Evolutionary conservation across 2,888 invertebrate species (phyloP), one percentile per base, ranked within the genome.

Genomic region (Geophilus truncorum): DNA sequence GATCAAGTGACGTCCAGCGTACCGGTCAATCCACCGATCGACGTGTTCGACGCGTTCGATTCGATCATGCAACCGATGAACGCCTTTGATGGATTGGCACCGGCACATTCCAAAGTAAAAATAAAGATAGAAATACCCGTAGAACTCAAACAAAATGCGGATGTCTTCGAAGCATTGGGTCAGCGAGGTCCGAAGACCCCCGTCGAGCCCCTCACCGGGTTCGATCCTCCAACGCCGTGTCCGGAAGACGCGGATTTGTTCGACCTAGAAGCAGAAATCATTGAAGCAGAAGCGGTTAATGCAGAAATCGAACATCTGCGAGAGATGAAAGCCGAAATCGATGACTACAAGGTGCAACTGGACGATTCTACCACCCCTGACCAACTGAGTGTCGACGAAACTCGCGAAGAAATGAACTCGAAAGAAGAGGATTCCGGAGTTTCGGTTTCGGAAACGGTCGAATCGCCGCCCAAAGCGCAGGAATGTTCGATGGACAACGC

Each of bases 401-500:
- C 30, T 9, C 77, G 28, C 4, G 78, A 78, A 15, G 78, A 36
- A 0, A 5, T 34, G n/a, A 45, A 23, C 23, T 62, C 57, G 2
- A 62, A 62, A 62, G 57, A 62, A 23, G 57, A 62, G 10, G 57
- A 62, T 10, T 62, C 57, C 0, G 57, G 57, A n/a, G 57, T 62
- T 18, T 62, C 30, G 10, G 32, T 62, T 9, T 10, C 62, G 0
- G 80, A 81, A 32, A 81, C 78, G 5, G 79, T 80, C 76, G 80
- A 75, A 12, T 62, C 70, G 25, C 57, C 81, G 36, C 80, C 76
- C 15, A 23, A 40, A 30, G 5, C 34, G 5, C n/a, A n/a, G n/a
- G n/a, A n/a, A n/a, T n/a, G n/a, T n/a, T 40, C 77, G 23, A n/a
- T n/a, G 12, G 51, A 57, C 81, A 18, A 81, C 80, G 18, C 83